phyloP scores from a whole-genome alignment of 2,113 vertebrate genomes.

The Herpailurus yagouaroundi region DNA sequence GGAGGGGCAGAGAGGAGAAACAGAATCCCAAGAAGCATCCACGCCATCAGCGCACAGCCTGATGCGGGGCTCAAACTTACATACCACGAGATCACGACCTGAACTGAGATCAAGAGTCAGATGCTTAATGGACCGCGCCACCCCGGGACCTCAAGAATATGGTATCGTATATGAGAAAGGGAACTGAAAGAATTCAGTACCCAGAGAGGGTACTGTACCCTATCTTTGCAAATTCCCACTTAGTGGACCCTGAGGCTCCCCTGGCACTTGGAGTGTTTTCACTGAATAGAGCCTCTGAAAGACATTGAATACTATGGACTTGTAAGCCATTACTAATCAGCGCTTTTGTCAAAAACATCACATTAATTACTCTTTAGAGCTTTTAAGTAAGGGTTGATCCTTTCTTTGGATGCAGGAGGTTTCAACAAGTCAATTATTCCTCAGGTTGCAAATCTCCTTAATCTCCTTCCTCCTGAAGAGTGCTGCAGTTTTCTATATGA shows the following conservation, averaged over 20 bases:
- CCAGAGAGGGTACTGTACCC: background rate
- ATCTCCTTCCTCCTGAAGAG: slow-evolving; percentile 27
- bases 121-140: no score
- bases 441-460: slow-evolving; percentile 53
- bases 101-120: no score
- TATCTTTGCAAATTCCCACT: background rate
- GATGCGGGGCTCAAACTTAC: no score
- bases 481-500: slow-evolving; percentile 67
- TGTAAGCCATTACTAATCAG: slow-evolving; percentile 8
- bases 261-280: background rate
- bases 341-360: slow-evolving; percentile 50
- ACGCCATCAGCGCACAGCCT: no score
- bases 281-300: slow-evolving; percentile 13
- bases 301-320: background rate
- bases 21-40: no score
- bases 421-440: slow-evolving; percentile 63
- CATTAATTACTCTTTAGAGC: slow-evolving; percentile 49
- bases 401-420: background rate
- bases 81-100: no score
- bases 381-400: slow-evolving; percentile 48
- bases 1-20: no score
- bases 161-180: background rate
- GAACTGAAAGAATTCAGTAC: background rate
- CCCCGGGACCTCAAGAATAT: background rate
- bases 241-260: background rate